Evolutionary conservation across 2,797 vertebrate genomes (phyloP), one percentile per base, ranked within the genome.

Genomic region (Channa striata): DNA sequence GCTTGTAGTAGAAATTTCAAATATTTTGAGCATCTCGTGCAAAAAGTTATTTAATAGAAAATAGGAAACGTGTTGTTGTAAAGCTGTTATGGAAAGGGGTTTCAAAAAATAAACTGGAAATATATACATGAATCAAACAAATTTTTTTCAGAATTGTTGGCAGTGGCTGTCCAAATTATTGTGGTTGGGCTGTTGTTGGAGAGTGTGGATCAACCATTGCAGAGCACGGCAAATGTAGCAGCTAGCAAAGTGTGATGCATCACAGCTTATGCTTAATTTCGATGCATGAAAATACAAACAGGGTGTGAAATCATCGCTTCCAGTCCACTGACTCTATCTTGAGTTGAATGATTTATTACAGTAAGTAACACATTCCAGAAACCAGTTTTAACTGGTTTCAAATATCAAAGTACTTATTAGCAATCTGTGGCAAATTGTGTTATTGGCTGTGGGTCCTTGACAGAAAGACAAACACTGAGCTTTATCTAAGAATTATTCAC

Each of bases 401-500:
- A 56, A 76, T 81, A 64, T 83, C 73, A 77, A 71, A 77, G 44
- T 53, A 37, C 57, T 67, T 68, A 47, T 69, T 83, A 17, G 50
- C 50, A 76, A 62, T 76, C 51, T 72, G 59, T 54, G 47, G 50
- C 81, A 46, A 58, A 59, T 69, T 70, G 49, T 61, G 40, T 74
- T 84, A 56, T 80, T 61, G 19, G 1, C 59, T 44, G 72, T 16
- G 65, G 82, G 65, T 72, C 74, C 62, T 82, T 82, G 84, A 82
- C 81, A 60, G 67, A 72, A 36, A 83, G 50, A 82, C 59, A 72
- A 82, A 79, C 80, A 76, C 77, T 60, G 80, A 80, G 89, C 89
- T 84, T 87, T 84, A 84, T 85, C 81, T 77, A 83, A 85, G 77
- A 79, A 81, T 89, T 91, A 90, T 89, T 91, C 87, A 90, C 87